A percentile compares a stretch with the other conserved stretches of the same genome.
phyloP scores from a whole-genome alignment of 1,140 invertebrate species.

The Drosophila pallidifrons region DNA sequence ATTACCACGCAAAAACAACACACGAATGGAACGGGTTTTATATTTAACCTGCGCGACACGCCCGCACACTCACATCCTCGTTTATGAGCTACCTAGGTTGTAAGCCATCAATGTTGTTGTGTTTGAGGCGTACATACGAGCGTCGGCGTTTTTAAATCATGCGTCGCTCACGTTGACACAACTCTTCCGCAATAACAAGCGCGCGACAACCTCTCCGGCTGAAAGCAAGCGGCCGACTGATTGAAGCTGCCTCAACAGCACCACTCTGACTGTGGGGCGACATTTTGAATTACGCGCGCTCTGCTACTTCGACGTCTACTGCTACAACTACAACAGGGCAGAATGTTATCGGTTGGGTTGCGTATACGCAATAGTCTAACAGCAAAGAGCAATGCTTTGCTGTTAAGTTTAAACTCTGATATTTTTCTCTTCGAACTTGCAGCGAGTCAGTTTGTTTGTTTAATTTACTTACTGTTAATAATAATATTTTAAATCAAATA shows the following conservation, averaged over 20 bases:
- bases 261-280: slow-evolving; percentile 11
- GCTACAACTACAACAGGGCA: slow-evolving; percentile 1
- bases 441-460: background rate
- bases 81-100: slow-evolving; percentile 40
- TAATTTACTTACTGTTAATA: background rate
- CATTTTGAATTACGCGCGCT: slow-evolving; percentile 43
- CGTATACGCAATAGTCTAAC: slow-evolving; percentile 13
- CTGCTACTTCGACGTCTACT: slow-evolving; percentile 13
- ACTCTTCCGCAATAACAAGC: slow-evolving; percentile 37
- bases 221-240: slow-evolving; percentile 65
- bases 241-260: slow-evolving; percentile 31
- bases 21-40: slow-evolving; percentile 36
- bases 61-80: slow-evolving; percentile 31
- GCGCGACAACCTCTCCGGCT: slow-evolving; percentile 62
- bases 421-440: slow-evolving; percentile 17
- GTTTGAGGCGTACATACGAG: slow-evolving; percentile 34
- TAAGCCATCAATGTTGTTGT: slow-evolving; percentile 47
- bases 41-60: slow-evolving; percentile 35
- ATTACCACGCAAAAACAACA: slow-evolving; percentile 45
- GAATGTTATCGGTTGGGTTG: slow-evolving; percentile 10
- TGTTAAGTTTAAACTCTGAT: slow-evolving; percentile 20
- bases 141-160: slow-evolving; percentile 53
- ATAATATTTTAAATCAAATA: background rate
- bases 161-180: slow-evolving; percentile 54
- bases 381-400: slow-evolving; percentile 1